Evolutionary conservation across 2,797 vertebrate species (phyloP), one percentile per base, ranked within the genome.

Genomic region (Myotis findleyi): DNA sequence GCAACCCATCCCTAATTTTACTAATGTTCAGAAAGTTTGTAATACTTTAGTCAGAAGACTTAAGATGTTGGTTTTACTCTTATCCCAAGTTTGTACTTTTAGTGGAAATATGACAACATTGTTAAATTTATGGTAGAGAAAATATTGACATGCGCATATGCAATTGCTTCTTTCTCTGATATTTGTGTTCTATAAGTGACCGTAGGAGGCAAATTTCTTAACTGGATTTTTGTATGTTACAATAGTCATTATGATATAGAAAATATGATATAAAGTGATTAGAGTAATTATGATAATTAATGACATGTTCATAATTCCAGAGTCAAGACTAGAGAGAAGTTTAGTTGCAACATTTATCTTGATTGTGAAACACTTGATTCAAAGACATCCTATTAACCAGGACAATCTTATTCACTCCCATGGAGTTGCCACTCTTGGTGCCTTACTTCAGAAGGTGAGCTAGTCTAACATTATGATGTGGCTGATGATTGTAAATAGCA

Each of bases 281-380:
- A 88, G 25, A 88, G 18, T 85, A 88, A 89, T 81, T 91, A 59
- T 72, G 30, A 69, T 94, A 79, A 95, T 87, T 89, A 87, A 73
- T 91, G n/a, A 57, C 41, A 25, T 94, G 25, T 93, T 94, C 71
- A 68, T 57, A 75, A 49, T 98, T 97, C 98, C 97, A 99, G 99
- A 99, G 98, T 99, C 99, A 1, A 99, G 99, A 47, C 97, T 99
- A 94, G 99, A 99, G 98, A 99, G 99, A 98, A 99, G 99, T 94
- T 96, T 99, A 59, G 98, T 99, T 92, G 99, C 99, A 86, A 99
- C 99, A 27, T 99, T 99, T 98, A 98, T 99, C 93, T 97, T 99
- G 98, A 98, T 99, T 98, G 96, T 99, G 71, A 99, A 99, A 93
- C 99, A 99, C 97, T 99, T 99, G 95, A 98, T 99, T 97, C 99